Evolutionary conservation across 35 echinoderm and acorn worm species (phyloP), one percentile per base, ranked within the genome.

Genomic region (Patiria miniata): DNA sequence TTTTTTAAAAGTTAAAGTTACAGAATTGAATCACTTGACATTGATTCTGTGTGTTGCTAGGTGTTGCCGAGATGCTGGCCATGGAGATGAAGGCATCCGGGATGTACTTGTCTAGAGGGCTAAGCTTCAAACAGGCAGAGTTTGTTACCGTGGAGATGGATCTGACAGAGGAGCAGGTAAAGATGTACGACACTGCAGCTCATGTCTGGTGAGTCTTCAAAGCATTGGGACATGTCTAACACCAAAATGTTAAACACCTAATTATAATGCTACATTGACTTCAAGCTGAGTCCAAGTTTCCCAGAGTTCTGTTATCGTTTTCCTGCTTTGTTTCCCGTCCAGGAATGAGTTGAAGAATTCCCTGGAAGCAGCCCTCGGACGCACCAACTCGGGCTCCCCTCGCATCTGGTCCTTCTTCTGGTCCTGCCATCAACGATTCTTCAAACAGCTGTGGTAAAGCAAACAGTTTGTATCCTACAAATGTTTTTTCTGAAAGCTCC

Each of bases 11-110:
- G n/a, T n/a, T n/a, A n/a, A n/a, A n/a, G n/a, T n/a, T n/a, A n/a
- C n/a, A n/a, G n/a, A n/a, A n/a, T n/a, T n/a, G n/a, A n/a, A n/a
- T n/a, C n/a, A n/a, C n/a, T 6, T 47, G 42, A 6, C 12, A 47
- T 47, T 87, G 40, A 86, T 73, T 86, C 5, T 85, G 44, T 47
- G 42, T 59, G 21, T 36, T 22, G 53, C 18, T 29, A 93, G 95
- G 95, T 87, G 91, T 87, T 61, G 95, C 95, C 1, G 95, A 97
- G 88, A 93, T 97, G 95, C 22, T 97, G n/a, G 95, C 95, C 0
- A 97, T 97, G 95, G 95, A 97, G 40, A 93, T 97, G 95, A 97
- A 97, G 52, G 87, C 91, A 37, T 97, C 95, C 36, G 95, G 95
- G 8, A 97, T 88, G 87, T 97, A 97, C 37, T 83, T 97, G 0